Base-by-base conservation (phyloP, 2,888 invertebrate species). In the Cremastobaeus sp. region DNA sequence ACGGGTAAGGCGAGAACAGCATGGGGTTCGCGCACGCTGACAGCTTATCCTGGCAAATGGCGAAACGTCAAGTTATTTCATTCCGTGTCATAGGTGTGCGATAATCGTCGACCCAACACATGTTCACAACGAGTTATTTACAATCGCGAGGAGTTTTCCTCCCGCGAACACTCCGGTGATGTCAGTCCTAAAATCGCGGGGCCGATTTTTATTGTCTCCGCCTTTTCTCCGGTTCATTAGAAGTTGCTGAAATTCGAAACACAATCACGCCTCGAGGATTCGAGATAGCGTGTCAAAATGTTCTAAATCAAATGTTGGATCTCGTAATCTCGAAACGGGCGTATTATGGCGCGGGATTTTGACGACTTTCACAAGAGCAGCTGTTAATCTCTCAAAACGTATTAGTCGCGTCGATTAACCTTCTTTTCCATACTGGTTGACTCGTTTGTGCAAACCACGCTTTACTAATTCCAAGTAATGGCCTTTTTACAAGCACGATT, bases 271-370 rank as follows among this genome's bases (percentile, higher is more conserved):
- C 20, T 47, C n/a, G 18, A 21, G 17, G 12, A 5, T 30, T 17
- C 12, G 30, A 37, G 35, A 32, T 37, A 47, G 28, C 30, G 28
- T 25, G 41, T 62, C 21, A 50, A 50, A 60, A 14, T 60, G 48
- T 60, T 41, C 60, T 32, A 48, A 50, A 62, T 62, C 62, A 62
- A 62, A 62, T 62, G 50, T 50, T 50, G 41, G 34, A 50, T 48
- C 30, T 47, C 21, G 20, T 60, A 60, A 60, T 60, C 60, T 48
- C 17, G 28, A 32, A 60, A 37, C 39, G 39, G 6, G 39, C 39
- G 28, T 47, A 37, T n/a, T n/a, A 59, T 59, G 18, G 11, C 39
- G 60, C 20, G 20, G 60, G 14, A 48, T 60, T 60, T 48, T 48
- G 59, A 47, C 59, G 37, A 47, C 59, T 60, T 60, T 60, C 60